Evolutionary conservation across 2,113 vertebrate genomes (phyloP).

Genomic region (Nyctereutes procyonoides): DNA sequence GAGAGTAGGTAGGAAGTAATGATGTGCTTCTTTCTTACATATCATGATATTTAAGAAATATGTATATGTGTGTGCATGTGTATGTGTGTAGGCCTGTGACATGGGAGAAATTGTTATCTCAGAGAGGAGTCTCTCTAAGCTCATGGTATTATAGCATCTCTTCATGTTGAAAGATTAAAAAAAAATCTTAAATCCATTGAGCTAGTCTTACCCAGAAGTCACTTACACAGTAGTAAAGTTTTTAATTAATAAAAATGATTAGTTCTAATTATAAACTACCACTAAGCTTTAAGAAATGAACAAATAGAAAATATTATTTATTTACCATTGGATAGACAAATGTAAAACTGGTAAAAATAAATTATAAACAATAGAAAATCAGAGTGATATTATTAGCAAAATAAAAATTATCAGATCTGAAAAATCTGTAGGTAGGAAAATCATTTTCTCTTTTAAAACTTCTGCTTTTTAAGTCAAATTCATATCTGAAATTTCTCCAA

Average conservation of each 20-base stretch:
- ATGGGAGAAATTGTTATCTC: not conserved
- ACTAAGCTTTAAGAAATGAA: not conserved
- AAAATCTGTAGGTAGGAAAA: not conserved
- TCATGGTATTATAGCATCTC: not conserved
- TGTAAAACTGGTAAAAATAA: not conserved
- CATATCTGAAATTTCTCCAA: not conserved
- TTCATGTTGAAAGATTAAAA: not conserved
- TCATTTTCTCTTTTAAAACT: not conserved
- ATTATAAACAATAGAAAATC: not conserved
- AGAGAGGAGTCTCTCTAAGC: not conserved
- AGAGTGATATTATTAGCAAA: not conserved
- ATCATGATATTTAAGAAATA: not conserved
- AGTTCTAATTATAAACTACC: not conserved
- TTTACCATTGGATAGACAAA: not conserved
- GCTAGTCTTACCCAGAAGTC: not conserved
- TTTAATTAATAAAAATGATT: conserved; percentile 30
- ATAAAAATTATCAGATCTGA: not conserved
- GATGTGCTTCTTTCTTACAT: not conserved
- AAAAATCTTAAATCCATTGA: not conserved
- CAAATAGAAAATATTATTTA: not conserved
- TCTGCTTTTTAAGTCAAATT: not conserved
- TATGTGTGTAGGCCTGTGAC: not conserved
- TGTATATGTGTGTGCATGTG: not conserved
- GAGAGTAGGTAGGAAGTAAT: not conserved
- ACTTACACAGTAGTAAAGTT: not conserved